Percentiles rank a stretch among this genome's conserved stretches.
These are phyloP conservation scores for Actinernus sp. DNA, from an alignment of 92 coral and sea anemone genomes.

Conservation along the genomic window DNA sequence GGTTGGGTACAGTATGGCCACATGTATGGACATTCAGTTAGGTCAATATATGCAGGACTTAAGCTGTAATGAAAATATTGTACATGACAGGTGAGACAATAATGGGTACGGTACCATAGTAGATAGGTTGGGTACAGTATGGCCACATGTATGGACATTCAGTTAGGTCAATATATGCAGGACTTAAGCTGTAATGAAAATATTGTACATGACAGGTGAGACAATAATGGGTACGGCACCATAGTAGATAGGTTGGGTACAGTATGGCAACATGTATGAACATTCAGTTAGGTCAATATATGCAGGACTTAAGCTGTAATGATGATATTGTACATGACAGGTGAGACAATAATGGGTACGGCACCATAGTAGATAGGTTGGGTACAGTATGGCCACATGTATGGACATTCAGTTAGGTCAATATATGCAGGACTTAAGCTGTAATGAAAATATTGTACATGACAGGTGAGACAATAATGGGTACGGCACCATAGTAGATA, in stretches of 20 bases:
- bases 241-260: slow-evolving; percentile 93
- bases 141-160: slow-evolving; percentile 99
- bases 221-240: slow-evolving; percentile 88
- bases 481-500: slow-evolving; percentile 82
- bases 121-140: slow-evolving; percentile 93
- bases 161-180: slow-evolving; percentile 89
- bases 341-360: slow-evolving; percentile 87
- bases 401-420: slow-evolving; percentile 96
- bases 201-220: too few relatives aligned
- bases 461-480: slow-evolving; percentile 88
- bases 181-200: slow-evolving; percentile 71
- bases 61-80: slow-evolving; percentile 42
- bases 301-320: slow-evolving; percentile 84
- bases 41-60: slow-evolving; percentile 93
- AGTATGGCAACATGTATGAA: slow-evolving; percentile 99
- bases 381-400: slow-evolving; percentile 99
- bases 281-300: slow-evolving; percentile 97
- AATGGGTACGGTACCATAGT: slow-evolving; percentile 82
- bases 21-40: slow-evolving; percentile 99
- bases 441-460: neutral
- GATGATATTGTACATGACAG: neutral
- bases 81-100: too few relatives aligned
- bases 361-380: slow-evolving; percentile 90
- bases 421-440: slow-evolving; percentile 95
- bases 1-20: slow-evolving; percentile 99